Evolutionary conservation across 2,888 invertebrate genomes (phyloP).

Genomic region (Aquatica leii): DNA sequence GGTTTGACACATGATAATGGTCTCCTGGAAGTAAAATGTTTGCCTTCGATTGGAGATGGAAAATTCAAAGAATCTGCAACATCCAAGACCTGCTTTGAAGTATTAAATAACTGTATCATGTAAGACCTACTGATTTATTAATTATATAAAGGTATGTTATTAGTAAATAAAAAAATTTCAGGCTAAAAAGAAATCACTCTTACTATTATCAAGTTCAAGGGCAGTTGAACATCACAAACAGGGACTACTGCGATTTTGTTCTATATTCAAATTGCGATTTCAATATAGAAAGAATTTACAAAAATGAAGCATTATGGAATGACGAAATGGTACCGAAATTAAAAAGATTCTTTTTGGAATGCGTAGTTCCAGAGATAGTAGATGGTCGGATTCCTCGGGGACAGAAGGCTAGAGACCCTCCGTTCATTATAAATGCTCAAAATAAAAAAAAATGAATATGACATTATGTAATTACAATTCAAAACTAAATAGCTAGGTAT

Average conservation of each 20-base stretch:
- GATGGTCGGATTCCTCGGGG: too few relatives aligned
- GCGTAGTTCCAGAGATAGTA: too few relatives aligned
- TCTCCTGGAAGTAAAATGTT: neutral
- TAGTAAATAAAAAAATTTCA: too few relatives aligned
- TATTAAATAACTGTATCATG: too few relatives aligned
- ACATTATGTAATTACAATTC: too few relatives aligned
- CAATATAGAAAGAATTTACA: neutral
- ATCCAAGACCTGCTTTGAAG: too few relatives aligned
- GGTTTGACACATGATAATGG: neutral
- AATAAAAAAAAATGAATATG: too few relatives aligned
- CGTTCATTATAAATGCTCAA: too few relatives aligned
- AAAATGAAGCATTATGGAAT: neutral
- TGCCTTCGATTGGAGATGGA: neutral
- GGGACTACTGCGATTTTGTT: neutral
- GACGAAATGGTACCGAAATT: neutral
- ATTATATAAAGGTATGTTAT: too few relatives aligned
- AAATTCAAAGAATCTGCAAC: neutral
- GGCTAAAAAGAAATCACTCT: neutral
- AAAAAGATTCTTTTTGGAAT: too few relatives aligned
- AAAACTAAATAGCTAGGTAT: too few relatives aligned
- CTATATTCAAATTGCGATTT: neutral
- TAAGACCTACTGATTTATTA: neutral
- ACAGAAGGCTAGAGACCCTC: too few relatives aligned
- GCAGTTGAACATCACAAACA: neutral
- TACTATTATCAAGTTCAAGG: conserved; percentile 2